Base-by-base conservation (phyloP, 2,888 invertebrate genomes). In the Alentia gelatinosa region DNA sequence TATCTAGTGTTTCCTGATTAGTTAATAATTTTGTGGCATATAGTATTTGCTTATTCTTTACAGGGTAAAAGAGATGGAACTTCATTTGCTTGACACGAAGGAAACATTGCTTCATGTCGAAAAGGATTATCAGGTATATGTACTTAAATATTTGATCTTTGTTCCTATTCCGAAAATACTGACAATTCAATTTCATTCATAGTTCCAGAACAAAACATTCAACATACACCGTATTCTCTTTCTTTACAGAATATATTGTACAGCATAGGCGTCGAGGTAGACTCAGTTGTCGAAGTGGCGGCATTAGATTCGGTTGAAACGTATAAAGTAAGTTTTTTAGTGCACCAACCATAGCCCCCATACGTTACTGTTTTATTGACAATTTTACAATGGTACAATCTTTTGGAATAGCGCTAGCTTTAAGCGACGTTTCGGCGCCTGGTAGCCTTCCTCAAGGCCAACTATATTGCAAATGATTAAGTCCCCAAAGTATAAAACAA, bases 41-140 rank as follows among this genome's bases (percentile, higher is more conserved):
- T n/a, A n/a, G n/a, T n/a, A 12, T 9, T 56, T 56, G 56, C 47
- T n/a, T 56, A 68, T 68, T 89, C 50, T 68, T 91, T 91, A 9
- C 92, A 94, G 95, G 89, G 94, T 95, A 0, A 94, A 94, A 92
- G 93, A 94, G 37, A 91, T 95, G 9, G 95, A 95, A 89, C 94
- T 94, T 42, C 94, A 95, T 90, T 86, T 95, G 42, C 93, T 94
- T 0, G 92, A 92, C 68, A 50, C 75, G 9, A 91, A 91, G 42
- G 91, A 92, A 47, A 63, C 74, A 5, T 35, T 91, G 9, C 47
- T 47, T 30, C 33, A 50, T 23, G 63, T 84, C 26, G 74, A 90
- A 23, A 91, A 91, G 40, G 91, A 92, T 39, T 83, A 89, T 40
- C 89, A 90, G 79, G 91, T 91, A 74, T 42, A 42, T 42, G 47